phyloP scores from a whole-genome alignment of 2,113 vertebrate genomes.

The Dendrocopos noguchii region DNA sequence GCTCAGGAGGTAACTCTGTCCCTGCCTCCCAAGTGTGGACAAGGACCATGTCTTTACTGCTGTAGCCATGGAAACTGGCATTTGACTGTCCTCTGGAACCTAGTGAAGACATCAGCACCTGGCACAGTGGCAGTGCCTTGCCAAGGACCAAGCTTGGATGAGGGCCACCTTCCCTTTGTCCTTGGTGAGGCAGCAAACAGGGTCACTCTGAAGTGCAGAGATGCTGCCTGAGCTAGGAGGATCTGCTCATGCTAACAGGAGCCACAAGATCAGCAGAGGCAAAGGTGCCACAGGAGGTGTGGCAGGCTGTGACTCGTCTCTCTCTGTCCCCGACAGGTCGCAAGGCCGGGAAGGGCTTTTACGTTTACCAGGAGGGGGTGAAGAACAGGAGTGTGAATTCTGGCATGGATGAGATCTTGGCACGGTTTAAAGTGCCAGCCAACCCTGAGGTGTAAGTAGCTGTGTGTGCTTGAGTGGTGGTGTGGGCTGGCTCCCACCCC shows the following conservation, averaged over 20 bases:
- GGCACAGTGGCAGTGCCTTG: neutral
- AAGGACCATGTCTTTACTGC: neutral
- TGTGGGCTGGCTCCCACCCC: neutral
- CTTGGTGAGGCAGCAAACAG: neutral
- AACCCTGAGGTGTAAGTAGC: conserved; percentile 87
- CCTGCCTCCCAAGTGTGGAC: neutral
- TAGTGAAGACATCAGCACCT: neutral
- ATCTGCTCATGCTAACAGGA: neutral
- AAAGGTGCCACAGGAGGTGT: accelerated
- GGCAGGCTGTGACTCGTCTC: neutral
- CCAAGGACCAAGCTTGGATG: neutral
- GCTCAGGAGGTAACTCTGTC: neutral
- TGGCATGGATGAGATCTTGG: conserved; percentile 83
- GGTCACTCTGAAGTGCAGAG: neutral
- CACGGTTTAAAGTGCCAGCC: conserved; percentile 79
- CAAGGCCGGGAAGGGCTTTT: conserved; percentile 95
- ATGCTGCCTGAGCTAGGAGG: neutral
- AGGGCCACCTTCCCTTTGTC: neutral
- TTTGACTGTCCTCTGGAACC: neutral
- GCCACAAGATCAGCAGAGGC: neutral
- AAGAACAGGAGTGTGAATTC: conserved; percentile 87
- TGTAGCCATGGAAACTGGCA: accelerated
- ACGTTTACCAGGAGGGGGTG: conserved; percentile 87
- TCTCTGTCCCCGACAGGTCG: conserved; percentile 76
- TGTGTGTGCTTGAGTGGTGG: neutral